Base-by-base conservation (phyloP, 2,113 vertebrate species). In the Charina bottae region DNA sequence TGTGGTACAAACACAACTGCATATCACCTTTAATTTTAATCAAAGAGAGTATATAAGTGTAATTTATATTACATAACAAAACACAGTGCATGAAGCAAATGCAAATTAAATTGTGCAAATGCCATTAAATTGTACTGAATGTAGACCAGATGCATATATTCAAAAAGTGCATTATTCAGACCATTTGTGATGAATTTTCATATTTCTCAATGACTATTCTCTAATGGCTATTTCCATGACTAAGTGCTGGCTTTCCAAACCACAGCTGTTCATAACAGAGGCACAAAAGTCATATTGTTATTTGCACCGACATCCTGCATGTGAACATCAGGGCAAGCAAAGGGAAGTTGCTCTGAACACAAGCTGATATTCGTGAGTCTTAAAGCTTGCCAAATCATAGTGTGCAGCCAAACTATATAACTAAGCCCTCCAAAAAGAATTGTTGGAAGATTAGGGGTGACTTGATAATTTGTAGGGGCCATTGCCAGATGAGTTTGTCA, bases 171-270 rank as follows among this genome's bases (percentile, higher is more conserved):
- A 72, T 88, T 94, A 88, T 49, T 91, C 53, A 94, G 90, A 62
- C n/a, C 92, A 96, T 96, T 93, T 10, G 4, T 92, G 95, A 84
- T 33, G 17, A 89, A 1, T 94, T 95, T 94, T 93, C 86, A 89
- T 24, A 53, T 90, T 59, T 46, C 72, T 86, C 62, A 90, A 37
- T 92, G 92, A n/a, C 10, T 85, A 23, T 91, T 54, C 93, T 89
- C n/a, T 56, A 62, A 89, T 83, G 56, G 90, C 56, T 19, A 0
- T 9, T 92, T 90, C 92, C 68, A 42, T 42, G 62, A 6, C 58
- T 90, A 53, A 93, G 93, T 92, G 90, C 90, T 92, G 90, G 2
- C 6, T 93, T 93, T 89, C 90, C 33, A 83, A 58, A 87, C 83
- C 83, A 42, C 72, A 93, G 37, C 0, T 58, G 23, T 92, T 83